phyloP scores from a whole-genome alignment of 2,888 invertebrate species.

The Acleris holmiana region DNA sequence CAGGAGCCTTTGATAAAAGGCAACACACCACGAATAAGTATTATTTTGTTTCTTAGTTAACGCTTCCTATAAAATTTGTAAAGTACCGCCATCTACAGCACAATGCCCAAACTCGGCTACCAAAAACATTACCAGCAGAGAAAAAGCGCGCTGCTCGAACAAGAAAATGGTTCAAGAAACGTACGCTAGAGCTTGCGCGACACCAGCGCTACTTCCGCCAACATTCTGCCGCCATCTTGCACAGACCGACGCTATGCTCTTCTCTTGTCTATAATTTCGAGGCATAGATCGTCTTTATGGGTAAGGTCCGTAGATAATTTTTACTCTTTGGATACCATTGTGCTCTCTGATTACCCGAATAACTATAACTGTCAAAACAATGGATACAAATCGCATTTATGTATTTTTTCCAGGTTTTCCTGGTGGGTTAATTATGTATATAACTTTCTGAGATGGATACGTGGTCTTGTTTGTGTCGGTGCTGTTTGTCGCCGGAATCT shows the following conservation, averaged over 20 bases:
- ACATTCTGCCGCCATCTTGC: slow-evolving; percentile 69
- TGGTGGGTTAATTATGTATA: slow-evolving; percentile 61
- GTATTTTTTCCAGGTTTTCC: slow-evolving; percentile 66
- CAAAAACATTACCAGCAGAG: slow-evolving; percentile 22
- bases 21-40: too few species aligned
- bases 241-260: slow-evolving; percentile 51
- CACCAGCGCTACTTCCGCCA: slow-evolving; percentile 42
- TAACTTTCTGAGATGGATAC: slow-evolving; percentile 69
- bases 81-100: slow-evolving; percentile 23
- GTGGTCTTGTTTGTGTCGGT: slow-evolving; percentile 77
- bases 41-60: too few species aligned
- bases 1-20: too few species aligned
- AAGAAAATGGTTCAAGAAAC: slow-evolving; percentile 14
- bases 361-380: slow-evolving; percentile 67
- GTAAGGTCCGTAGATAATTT: slow-evolving; percentile 83
- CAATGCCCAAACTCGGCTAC: too few species aligned
- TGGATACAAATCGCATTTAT: slow-evolving; percentile 56
- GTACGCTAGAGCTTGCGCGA: slow-evolving; percentile 23
- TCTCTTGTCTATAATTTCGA: slow-evolving; percentile 80
- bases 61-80: neutral
- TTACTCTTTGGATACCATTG: slow-evolving; percentile 78
- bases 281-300: slow-evolving; percentile 79
- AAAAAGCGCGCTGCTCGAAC: slow-evolving; percentile 15
- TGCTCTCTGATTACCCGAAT: slow-evolving; percentile 68
- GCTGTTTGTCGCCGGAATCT: slow-evolving; percentile 73